These are phyloP conservation scores for Heliornis fulica DNA, from an alignment of 2,113 vertebrate species.

Conservation along the genomic window DNA sequence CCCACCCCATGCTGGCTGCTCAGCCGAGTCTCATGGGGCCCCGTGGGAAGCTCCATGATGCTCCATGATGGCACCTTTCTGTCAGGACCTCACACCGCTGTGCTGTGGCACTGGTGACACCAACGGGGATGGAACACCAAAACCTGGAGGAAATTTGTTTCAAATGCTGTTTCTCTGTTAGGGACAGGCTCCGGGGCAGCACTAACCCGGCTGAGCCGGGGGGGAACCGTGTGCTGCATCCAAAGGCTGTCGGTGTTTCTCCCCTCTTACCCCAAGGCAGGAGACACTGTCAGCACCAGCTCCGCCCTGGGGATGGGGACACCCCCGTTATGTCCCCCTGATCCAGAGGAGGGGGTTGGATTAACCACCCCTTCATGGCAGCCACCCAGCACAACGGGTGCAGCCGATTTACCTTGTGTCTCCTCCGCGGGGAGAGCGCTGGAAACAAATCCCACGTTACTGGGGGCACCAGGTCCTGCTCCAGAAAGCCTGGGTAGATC, in stretches of 20 bases:
- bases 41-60: background rate
- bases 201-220: background rate
- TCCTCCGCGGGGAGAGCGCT: background rate
- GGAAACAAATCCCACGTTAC: background rate
- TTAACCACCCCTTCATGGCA: too few species aligned
- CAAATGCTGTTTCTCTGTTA: background rate
- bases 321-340: background rate
- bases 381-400: background rate
- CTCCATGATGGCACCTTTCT: too few species aligned
- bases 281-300: background rate
- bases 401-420: background rate
- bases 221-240: background rate
- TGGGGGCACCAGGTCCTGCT: background rate
- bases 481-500: background rate
- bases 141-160: background rate
- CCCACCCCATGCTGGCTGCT: rapidly evolving
- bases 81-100: background rate
- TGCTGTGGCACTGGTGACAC: rapidly evolving
- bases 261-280: background rate
- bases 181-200: background rate
- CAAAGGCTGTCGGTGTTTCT: background rate
- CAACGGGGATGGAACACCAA: background rate
- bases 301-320: too few species aligned
- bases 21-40: background rate
- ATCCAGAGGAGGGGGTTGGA: background rate